Percentiles rank a stretch among this genome's conserved stretches.
These are phyloP conservation scores for Discoglossus pictus DNA, from an alignment of 2,797 vertebrate genomes.

Conservation along the genomic window DNA sequence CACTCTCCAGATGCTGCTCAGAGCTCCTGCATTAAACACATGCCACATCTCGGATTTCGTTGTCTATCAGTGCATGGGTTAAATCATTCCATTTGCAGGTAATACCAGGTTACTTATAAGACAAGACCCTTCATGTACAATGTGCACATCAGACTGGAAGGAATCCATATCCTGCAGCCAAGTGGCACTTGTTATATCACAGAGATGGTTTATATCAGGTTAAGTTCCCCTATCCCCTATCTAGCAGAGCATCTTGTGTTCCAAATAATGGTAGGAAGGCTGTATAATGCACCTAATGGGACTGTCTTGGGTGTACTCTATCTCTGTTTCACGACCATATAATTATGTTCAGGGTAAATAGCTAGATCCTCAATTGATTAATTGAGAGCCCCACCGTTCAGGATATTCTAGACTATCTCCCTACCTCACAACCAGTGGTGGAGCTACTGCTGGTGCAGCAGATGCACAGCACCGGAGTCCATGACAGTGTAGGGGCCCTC, in stretches of 20 bases:
- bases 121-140: neutral
- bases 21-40: conserved; percentile 25
- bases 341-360: too few species aligned
- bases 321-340: too few species aligned
- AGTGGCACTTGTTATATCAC: conserved; percentile 5
- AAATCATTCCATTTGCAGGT: neutral
- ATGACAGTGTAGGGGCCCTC: too few species aligned
- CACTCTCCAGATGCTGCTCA: conserved; percentile 39
- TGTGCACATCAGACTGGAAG: neutral
- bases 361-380: too few species aligned
- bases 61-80: neutral
- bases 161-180: conserved; percentile 3
- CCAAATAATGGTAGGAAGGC: too few species aligned
- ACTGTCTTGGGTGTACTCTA: too few species aligned
- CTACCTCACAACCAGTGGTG: too few species aligned
- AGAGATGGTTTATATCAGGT: conserved; percentile 1
- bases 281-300: too few species aligned
- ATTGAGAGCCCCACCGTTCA: too few species aligned
- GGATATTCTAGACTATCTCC: too few species aligned
- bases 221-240: neutral
- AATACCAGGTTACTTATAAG: neutral
- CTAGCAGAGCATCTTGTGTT: neutral
- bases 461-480: too few species aligned
- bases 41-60: conserved; percentile 28
- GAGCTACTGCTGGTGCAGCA: too few species aligned